Evolutionary conservation across 2,797 vertebrate species (phyloP), one percentile per base, ranked within the genome.

Genomic region (Ciconia nigra): DNA sequence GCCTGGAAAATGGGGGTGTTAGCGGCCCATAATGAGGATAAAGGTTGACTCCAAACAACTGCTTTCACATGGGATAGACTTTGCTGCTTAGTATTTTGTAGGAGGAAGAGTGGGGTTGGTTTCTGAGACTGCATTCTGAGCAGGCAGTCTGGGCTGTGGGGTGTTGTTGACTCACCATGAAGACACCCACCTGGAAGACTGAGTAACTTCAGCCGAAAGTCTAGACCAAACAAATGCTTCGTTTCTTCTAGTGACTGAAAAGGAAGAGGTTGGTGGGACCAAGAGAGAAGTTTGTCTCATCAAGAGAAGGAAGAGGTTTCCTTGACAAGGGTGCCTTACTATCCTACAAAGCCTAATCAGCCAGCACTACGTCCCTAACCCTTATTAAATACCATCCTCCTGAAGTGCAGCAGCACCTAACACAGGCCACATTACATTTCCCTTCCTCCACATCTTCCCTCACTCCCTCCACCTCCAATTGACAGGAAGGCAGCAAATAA

Each of bases 101-200:
- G 90, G 72, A 91, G 63, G 72, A 93, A 90, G 59, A 90, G 79
- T 0, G 0, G 57, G 79, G 90, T 83, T 85, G n/a, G 61, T 80
- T 89, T 83, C 90, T 91, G 67, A 66, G 67, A 83, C 46, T 69
- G 59, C 10, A 69, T 87, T 96, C 87, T 80, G 90, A 74, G 62
- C 84, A 95, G 62, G 66, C 82, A 96, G 51, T 62, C 79, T 89
- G 85, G 71, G 88, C 37, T 72, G 92, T 54, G 78, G 71, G 87
- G 95, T 58, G 72, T 10, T 73, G 76, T 69, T 97, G 96, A 95
- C 76, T 95, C 93, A 96, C 62, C 24, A 76, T n/a, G 62, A 87
- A 87, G 74, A 96, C 92, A 91, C 82, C 87, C 95, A 96, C 90
- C 79, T 83, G 63, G 63, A 91, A 95, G 63, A 83, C 33, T 90